Conservation (phyloP, 1,140 invertebrate species). For the Nephotettix cincticeps region DNA sequence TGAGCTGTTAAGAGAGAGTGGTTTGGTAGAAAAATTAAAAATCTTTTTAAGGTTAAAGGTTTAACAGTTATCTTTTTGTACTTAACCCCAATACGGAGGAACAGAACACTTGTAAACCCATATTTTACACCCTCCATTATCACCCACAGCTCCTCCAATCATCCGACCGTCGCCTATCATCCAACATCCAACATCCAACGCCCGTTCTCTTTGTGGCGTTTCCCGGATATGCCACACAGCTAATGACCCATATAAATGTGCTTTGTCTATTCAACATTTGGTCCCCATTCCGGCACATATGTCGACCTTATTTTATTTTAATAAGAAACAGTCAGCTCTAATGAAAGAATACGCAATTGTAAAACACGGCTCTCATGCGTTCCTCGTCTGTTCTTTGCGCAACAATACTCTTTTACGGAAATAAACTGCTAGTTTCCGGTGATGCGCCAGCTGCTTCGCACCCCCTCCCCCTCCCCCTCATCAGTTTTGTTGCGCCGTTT, state of each 20-base stretch:
- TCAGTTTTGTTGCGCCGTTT: background rate
- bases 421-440: slow-evolving; percentile 1
- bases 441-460: background rate
- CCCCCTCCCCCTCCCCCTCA: background rate
- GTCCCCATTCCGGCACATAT: background rate
- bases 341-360: slow-evolving; percentile 1
- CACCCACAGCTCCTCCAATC: no score
- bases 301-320: background rate
- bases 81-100: no score
- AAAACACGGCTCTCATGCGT: background rate
- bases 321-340: background rate
- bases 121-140: no score
- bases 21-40: no score
- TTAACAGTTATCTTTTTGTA: no score
- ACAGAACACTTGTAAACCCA: no score
- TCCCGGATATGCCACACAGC: background rate
- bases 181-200: no score
- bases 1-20: no score
- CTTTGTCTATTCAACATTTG: slow-evolving; percentile 7
- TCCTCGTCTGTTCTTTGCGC: slow-evolving; percentile 5
- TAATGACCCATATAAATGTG: background rate
- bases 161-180: no score
- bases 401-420: slow-evolving; percentile 26
- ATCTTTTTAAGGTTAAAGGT: no score
- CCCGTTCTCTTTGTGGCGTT: slow-evolving; percentile 1